These are phyloP conservation scores for Hycleus cichorii DNA, from an alignment of 1,140 invertebrate genomes.

Conservation along the genomic window DNA sequence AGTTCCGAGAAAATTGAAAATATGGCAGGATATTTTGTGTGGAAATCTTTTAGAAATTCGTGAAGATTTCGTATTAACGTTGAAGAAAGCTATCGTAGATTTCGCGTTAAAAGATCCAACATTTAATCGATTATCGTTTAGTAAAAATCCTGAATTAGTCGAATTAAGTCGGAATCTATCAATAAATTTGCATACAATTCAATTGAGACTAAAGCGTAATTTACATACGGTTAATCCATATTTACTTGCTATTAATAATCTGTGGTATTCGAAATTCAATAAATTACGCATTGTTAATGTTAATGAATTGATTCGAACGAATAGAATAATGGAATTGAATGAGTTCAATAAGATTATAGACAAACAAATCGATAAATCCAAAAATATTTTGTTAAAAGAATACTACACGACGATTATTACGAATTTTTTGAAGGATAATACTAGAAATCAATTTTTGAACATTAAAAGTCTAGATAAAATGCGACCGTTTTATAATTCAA, in stretches of 20 bases:
- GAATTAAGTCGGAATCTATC: no score
- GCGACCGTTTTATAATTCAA: slow-evolving; percentile 74
- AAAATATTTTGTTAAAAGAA: slow-evolving; percentile 46
- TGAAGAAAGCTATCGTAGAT: slow-evolving; percentile 84
- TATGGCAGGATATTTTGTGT: no score
- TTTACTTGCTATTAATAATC: slow-evolving; percentile 68
- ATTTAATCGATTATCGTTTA: slow-evolving; percentile 31
- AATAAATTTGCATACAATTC: slow-evolving; percentile 41
- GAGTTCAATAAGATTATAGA: slow-evolving; percentile 51
- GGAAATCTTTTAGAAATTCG: slow-evolving; percentile 47
- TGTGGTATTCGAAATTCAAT: slow-evolving; percentile 59
- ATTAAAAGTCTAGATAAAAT: slow-evolving; percentile 56
- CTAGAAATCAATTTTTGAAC: slow-evolving; percentile 66
- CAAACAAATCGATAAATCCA: slow-evolving; percentile 52
- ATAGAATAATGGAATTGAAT: slow-evolving; percentile 53
- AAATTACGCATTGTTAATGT: slow-evolving; percentile 42
- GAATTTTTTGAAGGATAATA: slow-evolving; percentile 61
- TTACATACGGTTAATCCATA: slow-evolving; percentile 77
- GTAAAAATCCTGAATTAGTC: no score
- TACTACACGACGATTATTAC: slow-evolving; percentile 58
- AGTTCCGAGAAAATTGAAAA: slow-evolving; percentile 44
- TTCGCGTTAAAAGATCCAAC: slow-evolving; percentile 75
- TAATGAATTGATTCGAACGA: slow-evolving; percentile 45
- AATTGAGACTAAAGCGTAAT: slow-evolving; percentile 49
- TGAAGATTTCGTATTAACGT: slow-evolving; percentile 72